phyloP scores from a whole-genome alignment of 2,888 invertebrate species.

The Creontiades dilutus region DNA sequence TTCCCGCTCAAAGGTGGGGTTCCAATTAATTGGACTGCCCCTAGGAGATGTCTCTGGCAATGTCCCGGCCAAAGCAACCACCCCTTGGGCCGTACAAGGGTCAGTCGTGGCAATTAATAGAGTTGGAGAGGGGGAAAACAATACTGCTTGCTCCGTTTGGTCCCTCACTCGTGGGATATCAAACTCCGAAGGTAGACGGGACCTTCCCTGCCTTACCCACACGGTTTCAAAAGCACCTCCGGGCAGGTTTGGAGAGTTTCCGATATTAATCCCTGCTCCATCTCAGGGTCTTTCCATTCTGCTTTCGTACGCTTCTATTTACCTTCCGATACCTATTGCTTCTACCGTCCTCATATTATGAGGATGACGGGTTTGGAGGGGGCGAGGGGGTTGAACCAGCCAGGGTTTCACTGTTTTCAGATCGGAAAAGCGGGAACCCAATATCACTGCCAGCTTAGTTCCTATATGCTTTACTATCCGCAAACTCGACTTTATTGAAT shows the following conservation, averaged over 20 bases:
- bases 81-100: neutral
- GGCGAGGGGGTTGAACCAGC: neutral
- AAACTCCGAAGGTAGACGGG: constrained; percentile 24
- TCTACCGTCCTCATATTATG: constrained; percentile 48
- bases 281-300: constrained; percentile 35
- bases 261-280: constrained; percentile 34
- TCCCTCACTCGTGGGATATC: constrained; percentile 15
- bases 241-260: neutral
- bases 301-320: constrained; percentile 54
- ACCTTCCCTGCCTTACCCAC: neutral
- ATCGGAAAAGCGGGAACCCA: constrained; percentile 10
- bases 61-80: constrained; percentile 8
- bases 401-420: constrained; percentile 2
- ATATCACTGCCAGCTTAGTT: constrained; percentile 27
- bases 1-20: neutral
- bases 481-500: constrained; percentile 28
- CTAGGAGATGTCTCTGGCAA: neutral
- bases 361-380: neutral
- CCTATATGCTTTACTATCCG: constrained; percentile 35
- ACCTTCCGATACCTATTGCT: constrained; percentile 59
- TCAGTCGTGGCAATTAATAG: neutral
- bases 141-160: constrained; percentile 42
- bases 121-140: neutral
- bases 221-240: neutral
- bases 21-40: neutral